These are phyloP conservation scores for Atractosteus spatula DNA, from an alignment of 2,113 vertebrate species.

Conservation along the genomic window DNA sequence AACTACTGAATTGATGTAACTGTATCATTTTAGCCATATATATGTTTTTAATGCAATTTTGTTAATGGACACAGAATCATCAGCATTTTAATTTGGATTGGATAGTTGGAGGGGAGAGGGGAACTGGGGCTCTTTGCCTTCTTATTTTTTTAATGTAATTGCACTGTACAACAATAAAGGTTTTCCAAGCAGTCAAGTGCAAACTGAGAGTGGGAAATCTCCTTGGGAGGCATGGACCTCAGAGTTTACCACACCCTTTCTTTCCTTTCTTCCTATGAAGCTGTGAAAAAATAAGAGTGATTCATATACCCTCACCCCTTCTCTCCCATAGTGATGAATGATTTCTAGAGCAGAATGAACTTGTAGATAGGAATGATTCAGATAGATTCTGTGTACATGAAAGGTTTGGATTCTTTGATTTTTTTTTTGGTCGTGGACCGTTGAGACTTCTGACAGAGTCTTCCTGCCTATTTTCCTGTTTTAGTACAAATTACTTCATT, in stretches of 20 bases:
- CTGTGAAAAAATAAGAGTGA: neutral
- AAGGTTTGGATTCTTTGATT: neutral
- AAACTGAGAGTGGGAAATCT: neutral
- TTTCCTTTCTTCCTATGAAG: neutral
- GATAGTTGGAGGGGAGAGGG: neutral
- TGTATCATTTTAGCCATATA: no score
- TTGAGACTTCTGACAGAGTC: slow-evolving; percentile 6
- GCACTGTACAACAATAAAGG: neutral
- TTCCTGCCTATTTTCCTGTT: slow-evolving; percentile 4
- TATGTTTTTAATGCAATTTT: neutral
- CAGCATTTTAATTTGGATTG: neutral
- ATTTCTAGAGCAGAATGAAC: neutral
- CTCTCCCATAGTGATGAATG: neutral
- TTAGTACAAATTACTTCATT: slow-evolving; percentile 3
- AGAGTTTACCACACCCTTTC: neutral
- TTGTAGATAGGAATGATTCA: neutral
- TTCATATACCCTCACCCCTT: neutral
- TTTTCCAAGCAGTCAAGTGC: neutral
- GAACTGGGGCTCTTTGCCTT: no score
- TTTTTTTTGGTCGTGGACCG: neutral
- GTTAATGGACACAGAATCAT: neutral
- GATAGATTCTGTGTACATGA: no score
- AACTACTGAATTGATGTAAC: no score
- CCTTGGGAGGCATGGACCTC: neutral
- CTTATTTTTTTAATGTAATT: neutral